Evolutionary conservation across 37 sponge, comb jelly and placozoan species (phyloP).

Genomic region (Amphimedon queenslandica): DNA sequence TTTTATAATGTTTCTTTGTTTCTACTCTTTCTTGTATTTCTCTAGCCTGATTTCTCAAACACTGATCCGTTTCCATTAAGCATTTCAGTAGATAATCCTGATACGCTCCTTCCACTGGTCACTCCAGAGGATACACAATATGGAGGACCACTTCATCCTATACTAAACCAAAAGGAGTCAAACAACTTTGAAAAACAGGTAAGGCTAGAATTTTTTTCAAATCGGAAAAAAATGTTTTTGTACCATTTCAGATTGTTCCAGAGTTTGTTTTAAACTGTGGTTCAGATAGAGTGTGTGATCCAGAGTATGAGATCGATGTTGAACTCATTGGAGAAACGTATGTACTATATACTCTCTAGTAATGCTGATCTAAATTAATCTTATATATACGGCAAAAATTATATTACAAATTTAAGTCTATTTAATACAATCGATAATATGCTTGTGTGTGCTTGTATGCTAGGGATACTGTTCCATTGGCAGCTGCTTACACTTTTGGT

Average conservation of each 20-base stretch:
- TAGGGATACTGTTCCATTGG: constrained; percentile 8
- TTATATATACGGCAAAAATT: too few species aligned
- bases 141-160: constrained; percentile 37
- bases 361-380: too few species aligned
- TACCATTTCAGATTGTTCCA: too few species aligned
- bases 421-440: background rate
- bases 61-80: constrained; percentile 29
- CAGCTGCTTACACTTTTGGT: constrained; percentile 16
- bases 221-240: too few species aligned
- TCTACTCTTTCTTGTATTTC: background rate
- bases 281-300: constrained; percentile 12
- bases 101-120: background rate
- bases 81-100: constrained; percentile 7
- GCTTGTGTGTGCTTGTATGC: background rate
- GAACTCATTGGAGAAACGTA: background rate
- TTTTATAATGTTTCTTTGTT: background rate
- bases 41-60: constrained; percentile 32
- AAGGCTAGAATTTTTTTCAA: too few species aligned
- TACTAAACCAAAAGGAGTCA: too few species aligned
- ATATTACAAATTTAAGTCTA: too few species aligned
- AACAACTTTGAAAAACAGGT: too few species aligned
- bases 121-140: background rate
- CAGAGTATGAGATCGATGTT: constrained; percentile 4
- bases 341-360: too few species aligned
- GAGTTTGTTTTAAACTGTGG: background rate